These are phyloP conservation scores for Nysson spinosus DNA, from an alignment of 2,888 invertebrate species.

Conservation along the genomic window DNA sequence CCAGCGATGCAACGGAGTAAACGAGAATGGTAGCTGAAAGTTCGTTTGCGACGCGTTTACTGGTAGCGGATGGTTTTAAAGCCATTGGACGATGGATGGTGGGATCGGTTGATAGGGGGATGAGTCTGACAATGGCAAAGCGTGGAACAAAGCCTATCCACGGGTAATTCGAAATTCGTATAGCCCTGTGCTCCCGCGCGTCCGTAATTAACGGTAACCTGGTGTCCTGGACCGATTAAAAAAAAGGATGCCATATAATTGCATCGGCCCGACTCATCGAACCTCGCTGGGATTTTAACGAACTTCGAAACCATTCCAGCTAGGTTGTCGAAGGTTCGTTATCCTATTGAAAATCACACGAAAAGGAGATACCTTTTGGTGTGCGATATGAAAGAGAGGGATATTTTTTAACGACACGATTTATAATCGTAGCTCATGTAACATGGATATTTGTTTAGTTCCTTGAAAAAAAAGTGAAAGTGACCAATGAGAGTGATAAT, in stretches of 20 bases:
- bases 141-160: slow-evolving; percentile 63
- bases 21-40: slow-evolving; percentile 59
- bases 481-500: no score
- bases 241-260: slow-evolving; percentile 50
- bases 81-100: slow-evolving; percentile 39
- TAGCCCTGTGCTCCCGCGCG: slow-evolving; percentile 56
- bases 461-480: no score
- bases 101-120: slow-evolving; percentile 26
- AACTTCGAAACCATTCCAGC: slow-evolving; percentile 35
- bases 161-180: slow-evolving; percentile 67
- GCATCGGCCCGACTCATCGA: slow-evolving; percentile 20
- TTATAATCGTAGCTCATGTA: no score
- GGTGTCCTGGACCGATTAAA: slow-evolving; percentile 56
- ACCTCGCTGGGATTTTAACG: slow-evolving; percentile 37
- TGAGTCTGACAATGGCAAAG: slow-evolving; percentile 60
- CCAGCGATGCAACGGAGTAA: slow-evolving; percentile 44
- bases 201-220: slow-evolving; percentile 63
- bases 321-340: slow-evolving; percentile 27
- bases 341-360: slow-evolving; percentile 34
- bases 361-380: slow-evolving; percentile 4
- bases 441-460: no score
- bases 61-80: slow-evolving; percentile 62
- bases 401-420: no score
- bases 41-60: slow-evolving; percentile 60
- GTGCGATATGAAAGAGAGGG: not conserved